These are phyloP conservation scores for Heliconius eleuchia DNA, from an alignment of 1,140 invertebrate genomes.

Conservation along the genomic window DNA sequence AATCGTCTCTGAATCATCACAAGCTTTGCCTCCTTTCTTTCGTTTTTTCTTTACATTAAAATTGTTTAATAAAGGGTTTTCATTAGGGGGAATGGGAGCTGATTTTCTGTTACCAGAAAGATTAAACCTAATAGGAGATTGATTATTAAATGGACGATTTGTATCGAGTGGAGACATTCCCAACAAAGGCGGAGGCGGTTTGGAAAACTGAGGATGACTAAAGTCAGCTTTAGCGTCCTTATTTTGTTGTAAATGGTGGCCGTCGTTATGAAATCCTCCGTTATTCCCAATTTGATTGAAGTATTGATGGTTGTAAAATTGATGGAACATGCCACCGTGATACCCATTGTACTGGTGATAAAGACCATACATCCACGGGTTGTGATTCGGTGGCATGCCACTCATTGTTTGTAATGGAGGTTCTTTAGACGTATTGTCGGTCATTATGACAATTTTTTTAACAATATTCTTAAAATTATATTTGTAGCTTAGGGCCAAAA, in stretches of 20 bases:
- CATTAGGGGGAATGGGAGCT: constrained; percentile 73
- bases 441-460: constrained; percentile 47
- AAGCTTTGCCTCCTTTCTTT: constrained; percentile 86
- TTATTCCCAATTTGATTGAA: constrained; percentile 71
- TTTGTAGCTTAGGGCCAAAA: constrained; percentile 28
- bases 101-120: constrained; percentile 80
- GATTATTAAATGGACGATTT: constrained; percentile 75
- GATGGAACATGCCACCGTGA: constrained; percentile 70
- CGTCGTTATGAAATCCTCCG: constrained; percentile 53
- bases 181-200: constrained; percentile 77
- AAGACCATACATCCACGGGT: constrained; percentile 74
- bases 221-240: constrained; percentile 58
- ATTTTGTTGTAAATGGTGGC: constrained; percentile 62
- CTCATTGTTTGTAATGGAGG: constrained; percentile 75
- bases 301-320: constrained; percentile 75
- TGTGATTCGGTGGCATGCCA: constrained; percentile 67
- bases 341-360: constrained; percentile 77
- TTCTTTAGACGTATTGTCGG: constrained; percentile 71
- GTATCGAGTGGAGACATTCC: constrained; percentile 69
- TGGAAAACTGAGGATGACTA: constrained; percentile 62
- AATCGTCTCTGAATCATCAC: constrained; percentile 70
- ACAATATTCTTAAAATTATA: constrained; percentile 21
- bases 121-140: constrained; percentile 83
- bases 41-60: constrained; percentile 87
- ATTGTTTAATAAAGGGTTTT: constrained; percentile 80